These are phyloP conservation scores for Arge pagana DNA, from an alignment of 2,888 invertebrate species.

Conservation along the genomic window DNA sequence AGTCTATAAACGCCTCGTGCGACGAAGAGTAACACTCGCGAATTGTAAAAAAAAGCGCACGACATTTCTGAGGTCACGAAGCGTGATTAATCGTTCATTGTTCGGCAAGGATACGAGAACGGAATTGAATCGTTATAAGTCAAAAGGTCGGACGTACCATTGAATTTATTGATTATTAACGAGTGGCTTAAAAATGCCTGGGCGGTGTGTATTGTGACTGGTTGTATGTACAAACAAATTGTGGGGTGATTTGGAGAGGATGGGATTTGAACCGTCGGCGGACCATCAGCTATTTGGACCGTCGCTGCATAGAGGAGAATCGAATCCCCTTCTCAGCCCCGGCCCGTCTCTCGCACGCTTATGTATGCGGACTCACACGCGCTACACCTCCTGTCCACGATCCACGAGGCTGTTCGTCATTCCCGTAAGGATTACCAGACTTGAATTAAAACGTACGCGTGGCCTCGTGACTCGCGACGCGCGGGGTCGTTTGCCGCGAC, in stretches of 20 bases:
- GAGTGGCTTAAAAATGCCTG: constrained; percentile 19
- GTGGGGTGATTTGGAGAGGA: constrained; percentile 18
- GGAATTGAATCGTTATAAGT: constrained; percentile 7
- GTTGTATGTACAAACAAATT: constrained; percentile 14
- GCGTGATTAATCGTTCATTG: background rate
- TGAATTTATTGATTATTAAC: constrained; percentile 20
- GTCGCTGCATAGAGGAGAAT: too few species aligned
- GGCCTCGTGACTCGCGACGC: constrained; percentile 22
- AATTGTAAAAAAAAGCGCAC: too few species aligned
- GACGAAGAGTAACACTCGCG: too few species aligned
- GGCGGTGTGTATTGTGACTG: background rate
- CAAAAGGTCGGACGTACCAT: constrained; percentile 17
- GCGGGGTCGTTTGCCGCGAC: constrained; percentile 24
- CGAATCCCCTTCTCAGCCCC: constrained; percentile 9
- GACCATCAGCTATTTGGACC: too few species aligned
- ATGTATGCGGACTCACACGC: too few species aligned
- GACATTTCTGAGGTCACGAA: too few species aligned
- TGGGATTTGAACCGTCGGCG: constrained; percentile 7
- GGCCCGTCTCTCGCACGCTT: background rate
- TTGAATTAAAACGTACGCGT: constrained; percentile 48
- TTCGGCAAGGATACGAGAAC: constrained; percentile 1
- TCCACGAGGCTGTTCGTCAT: constrained; percentile 6
- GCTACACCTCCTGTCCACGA: too few species aligned
- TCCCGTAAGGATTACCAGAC: constrained; percentile 35
- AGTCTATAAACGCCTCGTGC: too few species aligned